These are phyloP conservation scores for Malurus leucopterus DNA, from an alignment of 2,797 vertebrate genomes.

Conservation along the genomic window DNA sequence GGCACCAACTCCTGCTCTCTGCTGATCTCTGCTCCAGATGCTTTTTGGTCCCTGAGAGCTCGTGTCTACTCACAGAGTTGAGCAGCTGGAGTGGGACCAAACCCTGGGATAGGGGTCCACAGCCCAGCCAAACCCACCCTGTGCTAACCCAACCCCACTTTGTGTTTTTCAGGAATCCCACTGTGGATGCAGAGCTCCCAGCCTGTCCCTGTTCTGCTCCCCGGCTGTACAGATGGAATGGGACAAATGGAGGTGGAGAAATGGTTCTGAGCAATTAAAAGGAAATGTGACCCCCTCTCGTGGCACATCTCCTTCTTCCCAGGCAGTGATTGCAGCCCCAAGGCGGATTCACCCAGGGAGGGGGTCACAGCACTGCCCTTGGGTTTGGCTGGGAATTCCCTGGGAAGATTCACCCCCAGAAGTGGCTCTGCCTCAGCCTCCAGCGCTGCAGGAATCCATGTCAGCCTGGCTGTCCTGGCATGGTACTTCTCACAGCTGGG, in stretches of 20 bases:
- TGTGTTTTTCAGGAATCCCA: slow-evolving; percentile 29
- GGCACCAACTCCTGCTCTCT: background rate
- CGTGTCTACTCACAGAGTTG: background rate
- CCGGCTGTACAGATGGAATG: background rate
- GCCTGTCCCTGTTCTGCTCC: background rate
- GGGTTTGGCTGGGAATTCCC: background rate
- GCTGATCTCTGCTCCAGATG: background rate
- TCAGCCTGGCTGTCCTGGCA: background rate
- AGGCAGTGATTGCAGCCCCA: background rate
- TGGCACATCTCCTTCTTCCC: background rate
- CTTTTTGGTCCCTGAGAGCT: background rate
- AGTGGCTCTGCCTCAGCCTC: background rate
- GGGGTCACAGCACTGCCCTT: background rate
- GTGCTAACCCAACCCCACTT: rapidly evolving
- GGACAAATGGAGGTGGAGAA: background rate
- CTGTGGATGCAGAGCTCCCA: background rate
- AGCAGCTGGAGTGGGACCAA: background rate
- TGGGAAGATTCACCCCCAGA: background rate
- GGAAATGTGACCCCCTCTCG: background rate
- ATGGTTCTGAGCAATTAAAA: slow-evolving; percentile 42
- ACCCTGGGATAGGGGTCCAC: background rate
- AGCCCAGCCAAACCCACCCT: rapidly evolving
- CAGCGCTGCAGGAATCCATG: rapidly evolving
- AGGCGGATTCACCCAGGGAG: background rate
- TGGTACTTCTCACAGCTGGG: background rate